Evolutionary conservation across 1,140 invertebrate species (phyloP), one percentile per base, ranked within the genome.

Genomic region (Drosophila pandora): DNA sequence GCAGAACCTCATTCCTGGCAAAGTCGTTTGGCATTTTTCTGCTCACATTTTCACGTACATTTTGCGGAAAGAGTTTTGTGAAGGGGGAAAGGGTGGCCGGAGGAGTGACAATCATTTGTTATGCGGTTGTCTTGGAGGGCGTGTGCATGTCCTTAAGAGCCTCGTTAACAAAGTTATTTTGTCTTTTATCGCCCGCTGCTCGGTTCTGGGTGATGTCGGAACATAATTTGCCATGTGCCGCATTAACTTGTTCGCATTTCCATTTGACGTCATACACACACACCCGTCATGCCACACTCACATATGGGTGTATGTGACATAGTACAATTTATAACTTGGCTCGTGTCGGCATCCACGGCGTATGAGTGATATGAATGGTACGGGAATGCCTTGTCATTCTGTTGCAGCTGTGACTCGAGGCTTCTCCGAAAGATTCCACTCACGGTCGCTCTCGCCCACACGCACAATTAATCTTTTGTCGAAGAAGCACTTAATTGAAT

Each of bases 121-220:
- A 58, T 75, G 53, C 53, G 60, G 25, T 58, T 57, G 56, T 72
- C 50, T 65, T 17, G 12, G 47, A 39, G 43, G 76, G 21, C 34
- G 47, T 52, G 62, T 72, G 85, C 62, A 76, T 90, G 87, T 75
- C 45, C 79, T 87, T 87, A 87, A 90, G 81, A 76, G 79, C 81
- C 78, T 90, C 87, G 87, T 90, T 90, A 90, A 90, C 82, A 90
- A 90, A 90, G 87, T 87, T 90, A 90, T 90, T 90, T 90, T 90
- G 87, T 90, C 82, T 87, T 87, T 88, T 87, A 87, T 87, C 80
- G 57, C 79, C 59, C 58, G 75, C 74, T 77, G 84, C 76, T 87
- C 56, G 64, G 62, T 76, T 79, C 47, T 37, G 34, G 32, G 34
- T 25, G 41, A 75, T 84, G 80, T 84, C 73, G 64, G 87, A 76